phyloP scores from a whole-genome alignment of 2,888 invertebrate species.

The Emesis castigata region DNA sequence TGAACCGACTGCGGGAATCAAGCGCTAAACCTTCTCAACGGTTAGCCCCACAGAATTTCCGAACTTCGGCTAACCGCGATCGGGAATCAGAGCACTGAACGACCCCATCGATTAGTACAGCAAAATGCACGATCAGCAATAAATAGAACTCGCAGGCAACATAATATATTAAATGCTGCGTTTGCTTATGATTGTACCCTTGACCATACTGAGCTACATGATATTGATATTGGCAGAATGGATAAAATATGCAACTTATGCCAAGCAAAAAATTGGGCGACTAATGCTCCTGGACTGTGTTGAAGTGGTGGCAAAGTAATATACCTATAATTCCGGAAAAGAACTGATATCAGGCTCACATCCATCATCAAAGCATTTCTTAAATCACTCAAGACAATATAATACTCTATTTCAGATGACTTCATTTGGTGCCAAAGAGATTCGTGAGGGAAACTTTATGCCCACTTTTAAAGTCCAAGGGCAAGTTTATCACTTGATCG shows the following conservation, averaged over 20 bases:
- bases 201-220: constrained; percentile 35
- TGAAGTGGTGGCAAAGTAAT: constrained; percentile 59
- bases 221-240: constrained; percentile 40
- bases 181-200: constrained; percentile 35
- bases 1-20: constrained; percentile 37
- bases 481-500: constrained; percentile 1
- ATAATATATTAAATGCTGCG: constrained; percentile 31
- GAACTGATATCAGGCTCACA: constrained; percentile 25
- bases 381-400: constrained; percentile 5
- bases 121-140: neutral
- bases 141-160: neutral
- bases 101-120: neutral
- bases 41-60: constrained; percentile 37
- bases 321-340: constrained; percentile 44
- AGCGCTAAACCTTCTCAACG: constrained; percentile 50
- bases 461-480: constrained; percentile 39
- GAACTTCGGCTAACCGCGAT: constrained; percentile 16
- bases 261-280: constrained; percentile 50
- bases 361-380: neutral
- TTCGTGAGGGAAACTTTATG: constrained; percentile 2
- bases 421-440: constrained; percentile 23
- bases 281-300: constrained; percentile 61
- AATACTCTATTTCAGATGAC: constrained; percentile 27
- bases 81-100: neutral
- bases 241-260: constrained; percentile 54